Evolutionary conservation across 2,797 vertebrate genomes (phyloP).

Genomic region (Semotilus atromaculatus): DNA sequence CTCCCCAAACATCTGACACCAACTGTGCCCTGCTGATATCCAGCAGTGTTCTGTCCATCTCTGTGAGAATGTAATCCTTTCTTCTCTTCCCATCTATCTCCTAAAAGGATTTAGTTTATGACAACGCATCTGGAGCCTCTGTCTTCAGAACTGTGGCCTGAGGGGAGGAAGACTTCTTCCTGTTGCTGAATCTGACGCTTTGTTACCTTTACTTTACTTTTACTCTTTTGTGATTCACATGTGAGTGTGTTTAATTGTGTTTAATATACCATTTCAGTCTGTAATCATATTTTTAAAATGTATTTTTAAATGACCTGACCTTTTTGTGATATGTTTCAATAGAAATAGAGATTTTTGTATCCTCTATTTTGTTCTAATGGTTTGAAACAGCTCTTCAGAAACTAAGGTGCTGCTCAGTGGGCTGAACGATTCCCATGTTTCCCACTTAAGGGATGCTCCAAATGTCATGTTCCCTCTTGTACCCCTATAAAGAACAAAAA

Average conservation of each 20-base stretch:
- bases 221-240: not conserved
- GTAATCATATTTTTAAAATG: not conserved
- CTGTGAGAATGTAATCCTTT: slow-evolving; percentile 4
- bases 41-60: not conserved
- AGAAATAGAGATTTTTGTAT: not conserved
- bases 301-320: not conserved
- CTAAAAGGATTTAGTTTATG: slow-evolving; percentile 50
- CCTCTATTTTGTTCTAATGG: not conserved
- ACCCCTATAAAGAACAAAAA: slow-evolving; percentile 10
- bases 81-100: slow-evolving; percentile 41
- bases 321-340: not conserved
- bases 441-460: slow-evolving; percentile 25
- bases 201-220: too few species aligned
- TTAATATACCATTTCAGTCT: not conserved
- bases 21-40: not conserved
- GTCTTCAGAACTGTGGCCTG: slow-evolving; percentile 17
- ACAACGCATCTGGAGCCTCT: slow-evolving; percentile 43
- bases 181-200: not conserved
- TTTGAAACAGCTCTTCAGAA: not conserved
- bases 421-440: slow-evolving; percentile 18
- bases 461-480: slow-evolving; percentile 42
- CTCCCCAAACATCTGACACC: slow-evolving; percentile 6
- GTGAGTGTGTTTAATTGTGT: not conserved
- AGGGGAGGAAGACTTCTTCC: slow-evolving; percentile 18
- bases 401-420: slow-evolving; percentile 9